Percentiles rank a stretch among this genome's conserved stretches.
phyloP scores from a whole-genome alignment of 2,797 vertebrate species.

The Remorina albescens region DNA sequence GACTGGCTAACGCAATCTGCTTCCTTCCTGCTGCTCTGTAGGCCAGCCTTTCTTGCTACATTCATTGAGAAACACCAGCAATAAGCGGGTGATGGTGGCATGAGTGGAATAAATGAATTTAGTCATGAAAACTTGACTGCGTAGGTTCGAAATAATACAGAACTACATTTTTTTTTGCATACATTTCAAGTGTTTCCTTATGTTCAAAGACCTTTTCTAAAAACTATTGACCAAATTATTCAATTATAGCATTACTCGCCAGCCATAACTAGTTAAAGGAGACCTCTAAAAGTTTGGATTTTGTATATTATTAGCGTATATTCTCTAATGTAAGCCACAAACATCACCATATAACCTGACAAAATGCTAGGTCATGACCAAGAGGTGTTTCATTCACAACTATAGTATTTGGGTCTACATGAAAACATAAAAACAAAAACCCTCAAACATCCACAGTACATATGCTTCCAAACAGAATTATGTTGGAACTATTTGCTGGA shows the following conservation, averaged over 20 bases:
- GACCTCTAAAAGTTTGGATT: not conserved
- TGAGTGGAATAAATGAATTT: not conserved
- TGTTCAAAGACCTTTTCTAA: not conserved
- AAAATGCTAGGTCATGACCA: not conserved
- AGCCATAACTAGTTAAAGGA: no score
- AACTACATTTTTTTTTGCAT: not conserved
- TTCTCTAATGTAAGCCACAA: not conserved
- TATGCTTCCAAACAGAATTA: no score
- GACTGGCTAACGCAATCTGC: conserved; percentile 24
- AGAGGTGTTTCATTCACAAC: not conserved
- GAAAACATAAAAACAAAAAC: no score
- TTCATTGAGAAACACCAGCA: conserved; percentile 11
- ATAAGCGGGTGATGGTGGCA: conserved; percentile 6
- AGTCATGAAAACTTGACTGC: not conserved
- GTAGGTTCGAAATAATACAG: conserved; percentile 2
- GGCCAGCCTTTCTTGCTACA: not conserved
- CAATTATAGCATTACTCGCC: not conserved
- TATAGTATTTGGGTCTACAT: not conserved
- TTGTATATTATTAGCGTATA: no score
- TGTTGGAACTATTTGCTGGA: no score
- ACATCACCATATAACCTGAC: not conserved
- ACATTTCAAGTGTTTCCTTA: not conserved
- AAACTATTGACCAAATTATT: not conserved
- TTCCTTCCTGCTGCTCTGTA: conserved; percentile 29
- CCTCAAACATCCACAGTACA: no score